Evolutionary conservation across 2,888 invertebrate genomes (phyloP).

Genomic region (Pemphredon lugubris): DNA sequence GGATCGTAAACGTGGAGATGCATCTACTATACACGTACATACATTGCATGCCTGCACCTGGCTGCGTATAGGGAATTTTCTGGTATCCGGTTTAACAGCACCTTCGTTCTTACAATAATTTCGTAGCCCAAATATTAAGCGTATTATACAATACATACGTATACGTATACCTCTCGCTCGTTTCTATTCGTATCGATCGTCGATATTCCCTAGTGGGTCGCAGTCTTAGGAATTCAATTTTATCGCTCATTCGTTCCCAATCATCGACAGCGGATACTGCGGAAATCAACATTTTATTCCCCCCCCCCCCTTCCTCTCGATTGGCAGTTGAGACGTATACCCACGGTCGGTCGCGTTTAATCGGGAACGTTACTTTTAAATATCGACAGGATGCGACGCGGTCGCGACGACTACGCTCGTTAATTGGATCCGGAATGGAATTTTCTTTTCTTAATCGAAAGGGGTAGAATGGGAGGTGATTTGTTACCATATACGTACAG

Average conservation of each 20-base stretch:
- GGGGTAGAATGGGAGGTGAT: too few species aligned
- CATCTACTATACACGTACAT: too few species aligned
- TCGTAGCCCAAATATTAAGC: too few species aligned
- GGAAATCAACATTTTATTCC: constrained; percentile 36
- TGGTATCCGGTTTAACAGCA: too few species aligned
- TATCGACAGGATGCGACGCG: background rate
- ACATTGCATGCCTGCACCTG: too few species aligned
- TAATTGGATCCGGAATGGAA: constrained; percentile 40
- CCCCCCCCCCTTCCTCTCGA: background rate
- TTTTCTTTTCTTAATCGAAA: constrained; percentile 18
- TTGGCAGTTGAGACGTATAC: background rate
- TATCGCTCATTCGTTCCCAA: constrained; percentile 38
- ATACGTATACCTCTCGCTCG: too few species aligned
- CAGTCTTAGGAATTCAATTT: constrained; percentile 31
- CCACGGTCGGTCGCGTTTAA: constrained; percentile 7
- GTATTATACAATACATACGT: too few species aligned
- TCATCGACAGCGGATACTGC: constrained; percentile 16
- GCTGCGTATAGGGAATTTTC: too few species aligned
- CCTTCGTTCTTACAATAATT: too few species aligned
- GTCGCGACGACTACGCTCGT: constrained; percentile 1
- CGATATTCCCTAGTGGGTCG: background rate
- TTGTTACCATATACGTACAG: too few species aligned
- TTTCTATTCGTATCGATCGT: too few species aligned
- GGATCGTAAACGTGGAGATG: too few species aligned
- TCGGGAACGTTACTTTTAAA: background rate